Evolutionary conservation across 2,888 invertebrate genomes (phyloP).

Genomic region (Catocala sponsa): DNA sequence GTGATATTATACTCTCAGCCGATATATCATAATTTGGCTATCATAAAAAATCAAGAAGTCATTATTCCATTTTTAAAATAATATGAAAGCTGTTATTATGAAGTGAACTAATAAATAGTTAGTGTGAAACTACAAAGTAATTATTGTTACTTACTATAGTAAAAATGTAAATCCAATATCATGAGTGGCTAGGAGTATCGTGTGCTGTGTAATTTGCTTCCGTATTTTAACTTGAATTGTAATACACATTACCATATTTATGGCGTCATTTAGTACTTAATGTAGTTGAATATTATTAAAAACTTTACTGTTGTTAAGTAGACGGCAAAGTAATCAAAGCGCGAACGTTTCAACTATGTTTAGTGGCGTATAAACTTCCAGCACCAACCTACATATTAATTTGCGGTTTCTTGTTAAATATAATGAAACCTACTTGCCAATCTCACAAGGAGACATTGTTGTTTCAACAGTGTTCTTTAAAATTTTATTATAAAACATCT

Average conservation of each 20-base stretch:
- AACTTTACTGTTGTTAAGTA: slow-evolving; percentile 16
- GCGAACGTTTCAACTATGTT: slow-evolving; percentile 15
- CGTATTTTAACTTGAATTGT: slow-evolving; percentile 13
- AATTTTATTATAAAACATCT: slow-evolving; percentile 53
- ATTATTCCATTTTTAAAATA: too few species aligned
- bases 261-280: slow-evolving; percentile 8
- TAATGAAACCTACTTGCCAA: slow-evolving; percentile 32
- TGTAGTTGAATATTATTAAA: slow-evolving; percentile 16
- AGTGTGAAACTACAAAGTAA: neutral
- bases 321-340: slow-evolving; percentile 17
- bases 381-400: slow-evolving; percentile 21
- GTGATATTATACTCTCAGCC: too few species aligned
- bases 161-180: neutral
- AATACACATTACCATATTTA: slow-evolving; percentile 22
- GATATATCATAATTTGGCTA: too few species aligned
- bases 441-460: slow-evolving; percentile 29
- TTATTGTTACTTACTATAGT: slow-evolving; percentile 4
- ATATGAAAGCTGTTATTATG: too few species aligned
- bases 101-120: neutral
- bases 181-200: neutral
- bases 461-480: slow-evolving; percentile 36
- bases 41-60: too few species aligned
- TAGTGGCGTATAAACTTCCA: slow-evolving; percentile 13
- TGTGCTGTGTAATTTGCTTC: slow-evolving; percentile 9
- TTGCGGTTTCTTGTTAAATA: slow-evolving; percentile 27